A percentile compares a stretch with the other conserved stretches of the same genome.
These are phyloP conservation scores for Heterocephalus glaber DNA, from an alignment of 2,113 vertebrate genomes.

Conservation along the genomic window DNA sequence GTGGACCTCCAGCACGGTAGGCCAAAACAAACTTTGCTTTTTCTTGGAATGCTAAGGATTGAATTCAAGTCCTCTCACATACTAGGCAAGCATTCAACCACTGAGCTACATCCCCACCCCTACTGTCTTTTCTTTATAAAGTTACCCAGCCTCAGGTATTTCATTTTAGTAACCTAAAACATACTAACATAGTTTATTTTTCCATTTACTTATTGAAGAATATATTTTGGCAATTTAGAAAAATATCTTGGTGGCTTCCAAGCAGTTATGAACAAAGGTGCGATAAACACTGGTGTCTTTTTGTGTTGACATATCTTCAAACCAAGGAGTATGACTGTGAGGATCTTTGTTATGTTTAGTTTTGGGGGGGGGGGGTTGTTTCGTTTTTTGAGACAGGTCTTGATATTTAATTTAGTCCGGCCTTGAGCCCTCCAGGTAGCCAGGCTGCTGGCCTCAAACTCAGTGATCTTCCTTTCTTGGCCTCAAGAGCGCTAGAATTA, in stretches of 20 bases:
- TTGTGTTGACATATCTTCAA: background rate
- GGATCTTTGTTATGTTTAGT: background rate
- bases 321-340: background rate
- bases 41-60: background rate
- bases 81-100: background rate
- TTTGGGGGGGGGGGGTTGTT: too few species aligned
- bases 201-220: background rate
- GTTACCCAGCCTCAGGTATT: background rate
- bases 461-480: too few species aligned
- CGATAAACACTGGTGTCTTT: background rate
- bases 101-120: background rate
- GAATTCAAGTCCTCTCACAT: background rate
- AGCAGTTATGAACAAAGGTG: background rate
- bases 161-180: background rate
- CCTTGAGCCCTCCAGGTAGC: too few species aligned
- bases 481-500: too few species aligned
- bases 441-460: too few species aligned
- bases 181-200: background rate
- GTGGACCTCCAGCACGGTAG: background rate
- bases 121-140: background rate
- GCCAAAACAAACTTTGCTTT: background rate
- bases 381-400: background rate
- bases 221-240: background rate
- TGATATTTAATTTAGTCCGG: background rate
- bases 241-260: background rate